These are phyloP conservation scores for Heliothis subflexa DNA, from an alignment of 1,140 invertebrate genomes.

Conservation along the genomic window DNA sequence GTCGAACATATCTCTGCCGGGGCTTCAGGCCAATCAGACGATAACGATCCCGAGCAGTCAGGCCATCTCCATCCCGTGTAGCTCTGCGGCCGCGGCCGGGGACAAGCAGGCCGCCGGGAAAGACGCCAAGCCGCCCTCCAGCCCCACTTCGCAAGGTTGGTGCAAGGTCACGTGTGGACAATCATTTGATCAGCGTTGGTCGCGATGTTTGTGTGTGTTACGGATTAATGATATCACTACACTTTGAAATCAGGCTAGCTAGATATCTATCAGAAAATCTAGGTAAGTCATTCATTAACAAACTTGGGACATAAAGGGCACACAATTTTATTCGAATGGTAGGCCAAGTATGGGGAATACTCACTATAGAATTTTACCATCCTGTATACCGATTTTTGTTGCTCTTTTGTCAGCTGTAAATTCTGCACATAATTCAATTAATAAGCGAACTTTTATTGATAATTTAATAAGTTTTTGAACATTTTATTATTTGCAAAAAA, in stretches of 20 bases:
- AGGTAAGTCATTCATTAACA: too few species aligned
- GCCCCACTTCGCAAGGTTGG: constrained; percentile 68
- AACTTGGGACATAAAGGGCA: too few species aligned
- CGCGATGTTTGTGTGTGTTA: neutral
- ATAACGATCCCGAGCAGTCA: constrained; percentile 79
- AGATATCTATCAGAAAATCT: too few species aligned
- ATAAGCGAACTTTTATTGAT: too few species aligned
- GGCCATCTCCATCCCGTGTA: constrained; percentile 65
- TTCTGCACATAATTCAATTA: too few species aligned
- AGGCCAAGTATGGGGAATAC: too few species aligned
- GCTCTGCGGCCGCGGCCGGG: constrained; percentile 59
- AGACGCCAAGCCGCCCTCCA: constrained; percentile 59
- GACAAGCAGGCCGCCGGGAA: constrained; percentile 52
- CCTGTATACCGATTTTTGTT: too few species aligned
- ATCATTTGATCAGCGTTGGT: constrained; percentile 41
- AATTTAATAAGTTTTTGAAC: too few species aligned
- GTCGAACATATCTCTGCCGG: constrained; percentile 86
- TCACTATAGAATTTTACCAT: too few species aligned
- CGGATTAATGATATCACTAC: neutral
- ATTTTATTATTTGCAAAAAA: neutral
- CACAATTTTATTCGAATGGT: too few species aligned
- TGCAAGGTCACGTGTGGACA: constrained; percentile 46
- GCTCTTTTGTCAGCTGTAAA: too few species aligned
- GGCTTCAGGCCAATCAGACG: constrained; percentile 24
- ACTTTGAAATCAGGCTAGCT: too few species aligned